A percentile compares a stretch with the other conserved stretches of the same genome.
Conservation (phyloP, 2,797 vertebrate genomes). For the Sciurus carolinensis region DNA sequence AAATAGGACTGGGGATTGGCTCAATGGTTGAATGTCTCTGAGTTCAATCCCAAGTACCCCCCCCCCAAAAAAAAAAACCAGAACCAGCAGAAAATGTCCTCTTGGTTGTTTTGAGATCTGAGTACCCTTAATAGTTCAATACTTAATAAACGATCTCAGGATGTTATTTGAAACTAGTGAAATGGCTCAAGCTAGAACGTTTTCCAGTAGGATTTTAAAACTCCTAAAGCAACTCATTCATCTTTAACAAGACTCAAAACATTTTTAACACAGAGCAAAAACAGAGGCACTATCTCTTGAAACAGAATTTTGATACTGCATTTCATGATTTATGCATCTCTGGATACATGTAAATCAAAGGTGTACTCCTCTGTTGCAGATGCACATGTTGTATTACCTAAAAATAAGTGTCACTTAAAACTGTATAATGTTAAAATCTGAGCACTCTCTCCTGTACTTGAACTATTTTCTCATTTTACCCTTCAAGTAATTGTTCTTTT, state of each 20-base stretch:
- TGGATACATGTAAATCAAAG: neutral
- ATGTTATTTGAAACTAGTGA: rapidly evolving
- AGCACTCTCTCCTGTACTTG: neutral
- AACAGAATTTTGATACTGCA: neutral
- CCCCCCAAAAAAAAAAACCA: neutral
- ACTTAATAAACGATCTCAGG: neutral
- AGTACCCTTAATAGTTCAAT: neutral
- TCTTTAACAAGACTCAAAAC: neutral
- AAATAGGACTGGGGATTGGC: too few species aligned
- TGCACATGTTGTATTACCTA: neutral
- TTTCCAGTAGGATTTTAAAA: neutral
- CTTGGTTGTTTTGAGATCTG: neutral
- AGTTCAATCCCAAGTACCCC: too few species aligned
- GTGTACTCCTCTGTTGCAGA: neutral
- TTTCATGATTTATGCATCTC: neutral
- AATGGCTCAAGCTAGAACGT: neutral
- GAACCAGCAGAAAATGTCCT: too few species aligned
- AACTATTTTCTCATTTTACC: neutral
- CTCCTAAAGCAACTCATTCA: neutral
- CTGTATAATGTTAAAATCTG: neutral
- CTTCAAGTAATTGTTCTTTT: neutral
- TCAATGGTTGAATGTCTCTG: too few species aligned
- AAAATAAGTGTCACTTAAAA: neutral
- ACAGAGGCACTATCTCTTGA: neutral
- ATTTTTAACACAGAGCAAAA: neutral